Conservation (phyloP, 2,888 invertebrate genomes). For the Drosophila suboccidentalis region DNA sequence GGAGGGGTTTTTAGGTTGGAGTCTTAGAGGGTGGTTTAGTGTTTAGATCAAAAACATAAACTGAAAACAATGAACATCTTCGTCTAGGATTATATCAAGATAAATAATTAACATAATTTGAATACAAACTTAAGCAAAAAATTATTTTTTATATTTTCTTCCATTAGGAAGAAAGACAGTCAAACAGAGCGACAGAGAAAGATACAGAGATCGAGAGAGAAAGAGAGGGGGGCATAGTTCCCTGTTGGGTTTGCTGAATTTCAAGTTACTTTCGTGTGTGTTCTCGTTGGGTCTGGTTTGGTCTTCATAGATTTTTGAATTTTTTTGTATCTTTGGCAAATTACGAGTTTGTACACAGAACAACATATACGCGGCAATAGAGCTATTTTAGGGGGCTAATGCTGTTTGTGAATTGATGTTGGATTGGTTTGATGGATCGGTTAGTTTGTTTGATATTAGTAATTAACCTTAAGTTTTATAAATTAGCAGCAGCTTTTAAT, state of each 20-base stretch:
- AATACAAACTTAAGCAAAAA: neutral
- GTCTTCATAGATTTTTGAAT: constrained; percentile 9
- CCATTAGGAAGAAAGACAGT: constrained; percentile 19
- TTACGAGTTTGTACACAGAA: constrained; percentile 76
- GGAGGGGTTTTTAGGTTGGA: constrained; percentile 33
- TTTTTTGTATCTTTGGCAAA: constrained; percentile 35
- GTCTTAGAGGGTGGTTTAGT: constrained; percentile 37
- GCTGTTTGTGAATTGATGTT: constrained; percentile 58
- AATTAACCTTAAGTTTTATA: constrained; percentile 5
- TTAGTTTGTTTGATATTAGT: constrained; percentile 5
- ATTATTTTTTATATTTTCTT: neutral
- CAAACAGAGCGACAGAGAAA: constrained; percentile 23
- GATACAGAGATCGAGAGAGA: constrained; percentile 9
- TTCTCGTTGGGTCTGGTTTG: constrained; percentile 28
- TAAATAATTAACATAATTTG: constrained; percentile 7
- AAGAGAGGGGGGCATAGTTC: constrained; percentile 18
- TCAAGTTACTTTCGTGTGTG: constrained; percentile 64
- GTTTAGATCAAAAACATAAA: constrained; percentile 31
- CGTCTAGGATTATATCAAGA: constrained; percentile 27
- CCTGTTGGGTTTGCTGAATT: constrained; percentile 72
- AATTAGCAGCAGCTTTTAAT: constrained; percentile 39
- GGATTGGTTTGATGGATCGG: constrained; percentile 35
- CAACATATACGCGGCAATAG: constrained; percentile 86
- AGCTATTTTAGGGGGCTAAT: constrained; percentile 77
- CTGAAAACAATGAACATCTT: constrained; percentile 5